Evolutionary conservation across 1,140 invertebrate genomes (phyloP), one percentile per base, ranked within the genome.

Genomic region (Pseudomyrmex gracilis): DNA sequence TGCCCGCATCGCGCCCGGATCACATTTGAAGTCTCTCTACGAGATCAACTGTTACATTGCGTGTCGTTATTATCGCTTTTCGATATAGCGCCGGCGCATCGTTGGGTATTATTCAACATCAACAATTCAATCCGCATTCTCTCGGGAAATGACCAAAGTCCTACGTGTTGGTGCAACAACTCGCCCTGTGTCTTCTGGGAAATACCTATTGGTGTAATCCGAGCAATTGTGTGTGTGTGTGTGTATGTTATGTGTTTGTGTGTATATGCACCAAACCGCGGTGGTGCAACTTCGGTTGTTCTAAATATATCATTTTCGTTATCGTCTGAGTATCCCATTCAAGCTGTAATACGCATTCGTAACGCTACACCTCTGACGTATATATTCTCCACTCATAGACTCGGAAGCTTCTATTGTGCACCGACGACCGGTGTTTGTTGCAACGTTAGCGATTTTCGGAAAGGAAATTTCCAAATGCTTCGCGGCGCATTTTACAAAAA

Each of bases 71-170:
- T 83, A 83, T 83, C 78, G 78, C 73, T 88, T 85, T 86, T 43
- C 85, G 63, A 89, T 87, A 34, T 34, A 88, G 82, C 86, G n/a
- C n/a, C n/a, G 20, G 57, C 78, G 58, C 67, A 53, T 73, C 55
- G 43, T 63, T 55, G 60, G 82, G 68, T 88, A 88, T 84, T 85
- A 85, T 74, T 84, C 85, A 67, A 60, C 68, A 91, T 90, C 88
- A 91, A 90, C 87, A 87, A 90, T 92, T 92, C 90, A 90, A 91
- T 91, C 89, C 83, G 60, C 87, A 90, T 91, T 90, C 89, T 87
- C 88, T 73, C 5, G 57, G 82, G 80, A 68, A 60, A 57, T 34
- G 34, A n/a, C 34, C 20, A 47, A 34, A 34, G 34, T 53, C 17
- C 34, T 2, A 20, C 49, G 12, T 22, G 10, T 24, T 43, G 61